These are phyloP conservation scores for Operophtera brumata DNA, from an alignment of 2,888 invertebrate species.

Conservation along the genomic window DNA sequence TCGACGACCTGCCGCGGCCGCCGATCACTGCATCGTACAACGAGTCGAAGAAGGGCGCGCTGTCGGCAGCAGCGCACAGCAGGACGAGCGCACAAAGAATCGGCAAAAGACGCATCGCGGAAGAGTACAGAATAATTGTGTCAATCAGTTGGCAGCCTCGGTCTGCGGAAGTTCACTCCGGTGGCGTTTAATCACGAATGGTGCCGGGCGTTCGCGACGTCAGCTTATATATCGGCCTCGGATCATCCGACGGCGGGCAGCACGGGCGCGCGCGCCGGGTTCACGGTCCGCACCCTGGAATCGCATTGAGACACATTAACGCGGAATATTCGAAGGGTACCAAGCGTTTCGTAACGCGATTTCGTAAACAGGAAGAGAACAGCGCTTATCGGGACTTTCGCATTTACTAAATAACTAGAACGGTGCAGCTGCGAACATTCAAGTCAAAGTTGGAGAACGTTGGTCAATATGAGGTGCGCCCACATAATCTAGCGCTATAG, in stretches of 20 bases:
- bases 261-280: slow-evolving; percentile 65
- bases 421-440: slow-evolving; percentile 35
- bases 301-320: slow-evolving; percentile 56
- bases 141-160: slow-evolving; percentile 71
- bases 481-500: slow-evolving; percentile 25
- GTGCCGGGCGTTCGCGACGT: slow-evolving; percentile 67
- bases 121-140: slow-evolving; percentile 66
- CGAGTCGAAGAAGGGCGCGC: slow-evolving; percentile 72
- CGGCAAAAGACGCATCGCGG: slow-evolving; percentile 59
- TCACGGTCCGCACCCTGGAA: slow-evolving; percentile 76
- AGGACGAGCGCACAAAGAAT: slow-evolving; percentile 47
- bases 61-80: slow-evolving; percentile 43
- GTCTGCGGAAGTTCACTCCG: slow-evolving; percentile 68
- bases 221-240: slow-evolving; percentile 79
- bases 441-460: slow-evolving; percentile 36
- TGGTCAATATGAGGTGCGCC: slow-evolving; percentile 30
- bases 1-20: slow-evolving; percentile 54
- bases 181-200: slow-evolving; percentile 74
- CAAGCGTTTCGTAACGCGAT: slow-evolving; percentile 41
- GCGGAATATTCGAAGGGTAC: slow-evolving; percentile 55
- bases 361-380: slow-evolving; percentile 56
- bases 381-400: slow-evolving; percentile 38
- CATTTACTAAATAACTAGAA: slow-evolving; percentile 37
- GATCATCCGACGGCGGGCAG: slow-evolving; percentile 70
- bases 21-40: slow-evolving; percentile 72